Conservation (phyloP, 2,113 vertebrate species). For the Castor canadensis region DNA sequence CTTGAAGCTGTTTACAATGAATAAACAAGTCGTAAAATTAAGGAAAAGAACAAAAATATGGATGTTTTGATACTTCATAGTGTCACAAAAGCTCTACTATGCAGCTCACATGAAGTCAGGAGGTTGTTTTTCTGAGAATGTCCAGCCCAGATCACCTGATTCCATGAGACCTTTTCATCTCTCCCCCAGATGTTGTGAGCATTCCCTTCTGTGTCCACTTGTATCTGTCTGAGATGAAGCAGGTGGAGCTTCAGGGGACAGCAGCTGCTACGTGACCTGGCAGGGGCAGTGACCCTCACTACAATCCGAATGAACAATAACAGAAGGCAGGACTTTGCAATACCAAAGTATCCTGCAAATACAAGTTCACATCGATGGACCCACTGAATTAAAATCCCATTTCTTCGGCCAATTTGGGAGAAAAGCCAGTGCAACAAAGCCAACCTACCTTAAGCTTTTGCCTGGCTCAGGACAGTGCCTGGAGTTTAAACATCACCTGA, state of each 20-base stretch:
- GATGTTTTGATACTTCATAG: background rate
- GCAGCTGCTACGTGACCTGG: background rate
- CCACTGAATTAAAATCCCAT: conserved; percentile 3
- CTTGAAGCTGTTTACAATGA: conserved; percentile 40
- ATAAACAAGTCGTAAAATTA: background rate
- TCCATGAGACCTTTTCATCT: background rate
- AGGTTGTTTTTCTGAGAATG: background rate
- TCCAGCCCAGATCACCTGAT: background rate
- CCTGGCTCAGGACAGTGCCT: background rate
- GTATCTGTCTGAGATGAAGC: background rate
- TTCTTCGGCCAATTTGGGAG: conserved; percentile 22
- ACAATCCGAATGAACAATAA: background rate
- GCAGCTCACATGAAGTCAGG: background rate
- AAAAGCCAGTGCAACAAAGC: background rate
- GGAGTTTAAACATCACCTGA: background rate
- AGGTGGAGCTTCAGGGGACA: background rate
- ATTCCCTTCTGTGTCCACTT: background rate
- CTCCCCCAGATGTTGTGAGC: background rate
- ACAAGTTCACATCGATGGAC: background rate
- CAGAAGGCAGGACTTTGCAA: background rate
- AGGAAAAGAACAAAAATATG: conserved; percentile 20
- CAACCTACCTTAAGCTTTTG: conserved; percentile 23
- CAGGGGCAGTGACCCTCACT: background rate
- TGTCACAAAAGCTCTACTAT: background rate
- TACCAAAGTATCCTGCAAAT: background rate